Conservation (phyloP, 1,140 invertebrate species). For the Solenopsis invicta region DNA sequence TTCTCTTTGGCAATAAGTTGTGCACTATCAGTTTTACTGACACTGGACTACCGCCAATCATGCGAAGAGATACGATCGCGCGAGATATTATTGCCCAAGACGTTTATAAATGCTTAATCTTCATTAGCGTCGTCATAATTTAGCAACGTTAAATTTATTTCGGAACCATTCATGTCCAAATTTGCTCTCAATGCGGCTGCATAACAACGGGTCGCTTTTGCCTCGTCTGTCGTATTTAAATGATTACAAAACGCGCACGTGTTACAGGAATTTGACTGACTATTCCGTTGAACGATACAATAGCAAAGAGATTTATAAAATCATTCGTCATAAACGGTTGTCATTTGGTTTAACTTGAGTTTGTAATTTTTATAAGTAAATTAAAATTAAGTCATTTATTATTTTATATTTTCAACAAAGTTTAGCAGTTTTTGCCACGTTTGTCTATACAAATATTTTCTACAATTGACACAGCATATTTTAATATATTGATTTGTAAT, state of each 20-base stretch:
- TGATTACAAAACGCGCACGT: background rate
- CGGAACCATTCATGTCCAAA: slow-evolving; percentile 10
- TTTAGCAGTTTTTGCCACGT: background rate
- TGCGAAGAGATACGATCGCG: slow-evolving; percentile 14
- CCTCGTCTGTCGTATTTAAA: slow-evolving; percentile 29
- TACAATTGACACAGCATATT: background rate
- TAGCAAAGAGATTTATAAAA: background rate
- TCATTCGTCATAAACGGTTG: background rate
- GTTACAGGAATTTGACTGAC: background rate
- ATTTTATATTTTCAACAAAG: background rate
- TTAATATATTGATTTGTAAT: background rate
- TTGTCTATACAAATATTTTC: background rate
- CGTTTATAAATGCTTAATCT: slow-evolving; percentile 74
- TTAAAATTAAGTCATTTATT: background rate
- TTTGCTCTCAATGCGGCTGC: slow-evolving; percentile 4
- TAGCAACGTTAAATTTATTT: slow-evolving; percentile 34
- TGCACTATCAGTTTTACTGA: slow-evolving; percentile 42
- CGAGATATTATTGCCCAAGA: slow-evolving; percentile 63
- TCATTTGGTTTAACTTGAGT: background rate
- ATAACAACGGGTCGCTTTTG: background rate
- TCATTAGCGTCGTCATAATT: slow-evolving; percentile 78
- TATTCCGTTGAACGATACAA: slow-evolving; percentile 15
- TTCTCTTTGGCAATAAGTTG: slow-evolving; percentile 36
- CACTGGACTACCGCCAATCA: slow-evolving; percentile 68
- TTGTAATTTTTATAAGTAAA: background rate